These are phyloP conservation scores for Tricholaema leucomelas DNA, from an alignment of 2,113 vertebrate genomes.

Conservation along the genomic window DNA sequence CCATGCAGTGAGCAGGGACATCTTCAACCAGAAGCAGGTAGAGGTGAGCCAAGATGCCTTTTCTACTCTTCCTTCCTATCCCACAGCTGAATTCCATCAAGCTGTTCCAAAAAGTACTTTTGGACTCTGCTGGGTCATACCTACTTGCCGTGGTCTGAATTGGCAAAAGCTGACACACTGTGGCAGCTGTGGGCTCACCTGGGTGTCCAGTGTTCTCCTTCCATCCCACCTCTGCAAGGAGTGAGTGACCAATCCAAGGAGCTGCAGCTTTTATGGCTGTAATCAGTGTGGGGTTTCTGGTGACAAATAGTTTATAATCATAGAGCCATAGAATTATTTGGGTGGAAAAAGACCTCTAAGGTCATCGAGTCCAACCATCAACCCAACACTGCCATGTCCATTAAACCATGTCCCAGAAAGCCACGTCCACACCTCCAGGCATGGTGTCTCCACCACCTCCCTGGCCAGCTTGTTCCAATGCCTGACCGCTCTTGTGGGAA, in stretches of 20 bases:
- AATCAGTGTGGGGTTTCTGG: not conserved
- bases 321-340: not conserved
- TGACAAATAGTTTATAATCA: slow-evolving; percentile 51
- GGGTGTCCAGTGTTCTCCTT: not conserved
- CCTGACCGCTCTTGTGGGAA: too few relatives aligned
- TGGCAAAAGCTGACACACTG: accelerated
- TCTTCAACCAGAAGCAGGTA: not conserved
- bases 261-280: accelerated
- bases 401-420: too few relatives aligned
- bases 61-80: not conserved
- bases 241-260: accelerated
- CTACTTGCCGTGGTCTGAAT: accelerated
- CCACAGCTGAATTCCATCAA: accelerated
- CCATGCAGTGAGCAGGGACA: too few relatives aligned
- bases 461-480: too few relatives aligned
- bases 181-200: accelerated
- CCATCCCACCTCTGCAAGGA: accelerated
- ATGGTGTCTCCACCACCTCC: too few relatives aligned
- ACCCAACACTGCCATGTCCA: too few relatives aligned
- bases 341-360: too few relatives aligned
- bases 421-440: too few relatives aligned
- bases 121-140: accelerated
- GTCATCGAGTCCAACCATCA: too few relatives aligned
- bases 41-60: not conserved
- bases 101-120: not conserved